Evolutionary conservation across 2,797 vertebrate species (phyloP), one percentile per base, ranked within the genome.

Genomic region (Spizella passerina): DNA sequence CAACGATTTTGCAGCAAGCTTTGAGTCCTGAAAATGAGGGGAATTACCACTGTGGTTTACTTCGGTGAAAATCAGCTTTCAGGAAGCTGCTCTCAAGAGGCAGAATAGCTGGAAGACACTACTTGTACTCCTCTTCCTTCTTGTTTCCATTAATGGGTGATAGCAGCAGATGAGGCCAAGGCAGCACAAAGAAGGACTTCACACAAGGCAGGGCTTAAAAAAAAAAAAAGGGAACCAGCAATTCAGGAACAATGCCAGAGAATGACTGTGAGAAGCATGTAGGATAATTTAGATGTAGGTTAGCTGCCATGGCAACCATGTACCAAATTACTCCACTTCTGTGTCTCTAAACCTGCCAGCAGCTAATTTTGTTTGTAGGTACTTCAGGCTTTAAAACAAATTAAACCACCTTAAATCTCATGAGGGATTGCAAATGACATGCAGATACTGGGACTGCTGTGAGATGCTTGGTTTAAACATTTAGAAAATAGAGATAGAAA

Each of bases 281-380:
- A 26, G n/a, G 43, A 65, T 85, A 57, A 91, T 81, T 89, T 65
- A 78, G 79, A 87, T 87, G 78, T 89, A 94, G 93, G 84, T 95
- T 94, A 96, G 93, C 90, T 96, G 76, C 90, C 92, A 92, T 93
- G 82, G 82, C 88, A 97, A 95, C 95, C 43, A 0, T 22, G 46
- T 91, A 47, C 88, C 84, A 90, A 87, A 93, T 85, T 85, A 69
- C 55, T 63, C 61, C 47, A 52, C 50, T 93, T 85, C 32, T 53
- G 12, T 69, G 32, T 71, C 72, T 96, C 71, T 82, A 77, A 92
- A 92, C 82, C 82, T 81, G 53, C 76, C 61, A 69, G 84, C 75
- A 91, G 69, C 57, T 86, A 63, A 88, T 93, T 93, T 44, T 82
- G 39, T 83, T 94, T 70, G 16, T 13, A 12, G 8, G 34, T 69